Base-by-base conservation (phyloP, 2,888 invertebrate genomes). In the Theristus sp. region DNA sequence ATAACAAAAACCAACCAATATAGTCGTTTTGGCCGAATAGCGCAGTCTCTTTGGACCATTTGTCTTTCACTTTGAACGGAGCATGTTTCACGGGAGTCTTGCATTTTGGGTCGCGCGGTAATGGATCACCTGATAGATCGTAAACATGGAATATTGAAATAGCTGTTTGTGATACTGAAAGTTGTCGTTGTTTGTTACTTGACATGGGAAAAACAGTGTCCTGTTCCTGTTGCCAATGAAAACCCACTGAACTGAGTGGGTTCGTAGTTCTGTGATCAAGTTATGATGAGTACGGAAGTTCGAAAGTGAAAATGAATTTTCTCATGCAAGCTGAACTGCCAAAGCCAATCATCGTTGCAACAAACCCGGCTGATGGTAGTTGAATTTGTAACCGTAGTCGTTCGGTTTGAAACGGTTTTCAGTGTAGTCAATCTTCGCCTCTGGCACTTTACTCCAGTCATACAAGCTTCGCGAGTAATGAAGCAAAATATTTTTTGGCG, bases 1-100 rank as follows among this genome's bases (percentile, higher is more conserved):
- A 17, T 13, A 38, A 38, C 6, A 22, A 47, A 30, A 20, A 62
- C 67, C 62, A 63, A 77, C 77, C 93, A 65, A 94, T 90, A 72
- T 93, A 94, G 75, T 94, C 93, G 77, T 94, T 94, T 74, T 91
- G 91, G 0, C 94, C 94, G 78, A 87, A 89, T 0, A 89, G 74
- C 1, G 90, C 89, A 70, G 81, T 81, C 67, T 83, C 84, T 66
- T 83, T 81, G 0, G 78, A 71, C 91, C 91, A 94, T 0, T 75
- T 70, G 76, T 89, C 82, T 65, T 78, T 80, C 0, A n/a, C 17
- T 20, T 53, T 20, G 1, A 25, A 1, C 20, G 55, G 49, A 1
- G 66, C 63, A 53, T 62, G 65, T 61, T 69, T 68, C n/a, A 57
- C 60, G 31, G 64, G 65, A 22, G 22, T 22, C 27, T 46, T 55